Evolutionary conservation across 2,113 vertebrate species (phyloP), one percentile per base, ranked within the genome.

Genomic region (Hyaena hyaena): DNA sequence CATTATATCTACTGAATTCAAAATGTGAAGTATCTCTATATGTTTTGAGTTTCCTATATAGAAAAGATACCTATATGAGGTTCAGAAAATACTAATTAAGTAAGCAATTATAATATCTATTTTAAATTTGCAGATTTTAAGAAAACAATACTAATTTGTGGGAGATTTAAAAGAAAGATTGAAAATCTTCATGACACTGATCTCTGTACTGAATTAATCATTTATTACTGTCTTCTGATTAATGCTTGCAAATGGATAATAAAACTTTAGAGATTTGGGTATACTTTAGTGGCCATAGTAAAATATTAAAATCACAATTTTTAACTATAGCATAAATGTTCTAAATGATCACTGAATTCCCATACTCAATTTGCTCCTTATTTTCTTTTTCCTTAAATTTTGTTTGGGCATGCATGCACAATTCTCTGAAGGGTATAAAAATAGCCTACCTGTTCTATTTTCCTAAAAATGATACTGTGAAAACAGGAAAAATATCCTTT

Each of bases 371-470:
- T 90, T 17, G 10, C 15, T 89, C 16, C 3, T 96, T 21, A 65
- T 94, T 90, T 48, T 90, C 19, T 87, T 55, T 92, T 90, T 84
- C 6, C 28, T 24, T 80, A 80, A 91, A 10, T 88, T 88, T 69
- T 90, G 7, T 74, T 95, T n/a, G 53, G 1, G 31, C 1, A 5
- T 88, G 4, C 12, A 23, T 48, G 24, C 2, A 95, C 15, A 80
- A 8, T 93, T 96, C 33, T 88, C 65, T 92, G 33, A 90, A 88
- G 24, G 15, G 35, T 65, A 55, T 68, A 76, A 91, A 97, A 88
- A 84, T 95, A 89, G 53, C 15, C 4, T 21, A 71, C 10, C 21
- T 88, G 14, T 92, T 63, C 55, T 81, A 26, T 96, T 92, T 97
- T 89, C 65, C 84, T 95, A 86, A 80, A 31, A 90, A 55, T 87